phyloP scores from a whole-genome alignment of 2,113 vertebrate species.

The Pogonocichla stellata region DNA sequence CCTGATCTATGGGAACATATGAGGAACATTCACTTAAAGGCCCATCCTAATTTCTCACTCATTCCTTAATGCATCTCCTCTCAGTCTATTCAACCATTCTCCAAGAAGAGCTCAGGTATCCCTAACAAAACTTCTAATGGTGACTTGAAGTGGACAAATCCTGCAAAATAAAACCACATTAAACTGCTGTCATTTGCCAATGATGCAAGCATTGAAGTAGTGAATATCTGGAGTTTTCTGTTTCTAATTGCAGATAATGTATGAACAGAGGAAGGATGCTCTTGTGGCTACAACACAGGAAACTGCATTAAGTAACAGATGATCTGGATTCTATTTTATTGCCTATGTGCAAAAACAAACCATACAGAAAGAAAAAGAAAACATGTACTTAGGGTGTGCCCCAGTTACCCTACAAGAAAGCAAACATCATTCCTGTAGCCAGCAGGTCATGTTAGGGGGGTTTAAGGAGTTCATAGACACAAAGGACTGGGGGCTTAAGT shows the following conservation, averaged over 20 bases:
- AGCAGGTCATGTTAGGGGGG: not conserved
- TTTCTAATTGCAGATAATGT: not conserved
- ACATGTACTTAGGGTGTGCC: not conserved
- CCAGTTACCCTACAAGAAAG: not conserved
- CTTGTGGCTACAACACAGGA: not conserved
- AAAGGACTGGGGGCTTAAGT: not conserved
- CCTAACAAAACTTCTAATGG: not conserved
- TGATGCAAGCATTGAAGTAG: not conserved
- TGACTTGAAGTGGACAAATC: not conserved
- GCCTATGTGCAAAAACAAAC: not conserved
- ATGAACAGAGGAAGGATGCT: not conserved
- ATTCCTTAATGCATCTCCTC: not conserved
- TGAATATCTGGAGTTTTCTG: not conserved
- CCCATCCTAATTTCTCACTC: not conserved
- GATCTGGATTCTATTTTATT: slow-evolving; percentile 8
- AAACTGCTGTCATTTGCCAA: not conserved
- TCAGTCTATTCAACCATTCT: not conserved
- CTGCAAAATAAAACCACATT: not conserved
- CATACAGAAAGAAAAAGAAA: not conserved
- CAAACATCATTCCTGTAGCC: not conserved
- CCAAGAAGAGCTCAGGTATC: not conserved
- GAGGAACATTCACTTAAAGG: not conserved
- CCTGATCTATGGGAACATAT: not conserved
- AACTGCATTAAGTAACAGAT: slow-evolving; percentile 14
- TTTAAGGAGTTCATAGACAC: not conserved